phyloP scores from a whole-genome alignment of 2,113 vertebrate species.

The Chloebia gouldiae region DNA sequence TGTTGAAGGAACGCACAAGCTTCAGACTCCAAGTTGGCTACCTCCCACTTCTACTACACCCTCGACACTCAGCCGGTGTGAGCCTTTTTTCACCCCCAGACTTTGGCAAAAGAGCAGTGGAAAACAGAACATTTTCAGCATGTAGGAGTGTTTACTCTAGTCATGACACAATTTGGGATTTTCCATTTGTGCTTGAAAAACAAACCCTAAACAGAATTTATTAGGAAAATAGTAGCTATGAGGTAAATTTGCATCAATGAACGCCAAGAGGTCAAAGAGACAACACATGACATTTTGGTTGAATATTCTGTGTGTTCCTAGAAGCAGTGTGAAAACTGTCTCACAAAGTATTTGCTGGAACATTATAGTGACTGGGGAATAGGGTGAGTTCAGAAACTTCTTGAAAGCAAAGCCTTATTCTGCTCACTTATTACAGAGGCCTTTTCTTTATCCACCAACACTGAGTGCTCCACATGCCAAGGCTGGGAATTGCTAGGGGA shows the following conservation, averaged over 20 bases:
- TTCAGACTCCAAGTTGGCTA: background rate
- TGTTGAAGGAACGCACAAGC: background rate
- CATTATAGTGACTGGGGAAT: background rate
- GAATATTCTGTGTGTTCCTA: conserved; percentile 52
- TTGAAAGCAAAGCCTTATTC: conserved; percentile 22
- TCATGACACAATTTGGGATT: conserved; percentile 58
- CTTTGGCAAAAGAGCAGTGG: conserved; percentile 38
- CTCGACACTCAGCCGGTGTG: background rate
- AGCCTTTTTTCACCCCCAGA: conserved; percentile 36
- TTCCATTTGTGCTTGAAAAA: conserved; percentile 57
- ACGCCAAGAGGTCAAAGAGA: conserved; percentile 45
- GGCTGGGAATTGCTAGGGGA: background rate
- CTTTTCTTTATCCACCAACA: background rate
- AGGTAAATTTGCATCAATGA: conserved; percentile 26
- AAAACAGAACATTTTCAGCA: conserved; percentile 48
- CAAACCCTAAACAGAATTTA: conserved; percentile 46
- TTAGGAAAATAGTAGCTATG: conserved; percentile 62
- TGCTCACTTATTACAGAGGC: background rate
- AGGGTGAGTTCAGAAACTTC: background rate
- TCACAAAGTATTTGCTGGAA: background rate
- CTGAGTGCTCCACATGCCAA: background rate
- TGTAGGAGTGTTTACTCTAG: conserved; percentile 58
- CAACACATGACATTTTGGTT: background rate
- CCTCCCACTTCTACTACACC: background rate
- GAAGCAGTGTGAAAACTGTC: conserved; percentile 51